phyloP scores from a whole-genome alignment of 2,797 vertebrate genomes.

The Cirrhinus mrigala region DNA sequence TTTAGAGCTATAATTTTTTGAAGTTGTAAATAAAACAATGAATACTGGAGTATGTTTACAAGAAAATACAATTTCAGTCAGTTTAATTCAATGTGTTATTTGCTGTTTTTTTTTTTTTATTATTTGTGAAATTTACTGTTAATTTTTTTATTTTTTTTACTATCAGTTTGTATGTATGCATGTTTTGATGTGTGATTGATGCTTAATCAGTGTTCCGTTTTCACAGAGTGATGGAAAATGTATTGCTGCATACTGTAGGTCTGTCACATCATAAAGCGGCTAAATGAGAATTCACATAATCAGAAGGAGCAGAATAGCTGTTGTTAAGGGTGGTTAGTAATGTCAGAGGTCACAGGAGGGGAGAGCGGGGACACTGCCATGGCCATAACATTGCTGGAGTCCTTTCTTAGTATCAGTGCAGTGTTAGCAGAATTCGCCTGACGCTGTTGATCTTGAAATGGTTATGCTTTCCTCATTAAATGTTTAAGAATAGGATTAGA shows the following conservation, averaged over 20 bases:
- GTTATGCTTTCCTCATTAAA: slow-evolving; percentile 18
- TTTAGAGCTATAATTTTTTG: not conserved
- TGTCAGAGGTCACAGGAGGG: not conserved
- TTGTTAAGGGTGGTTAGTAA: slow-evolving; percentile 2
- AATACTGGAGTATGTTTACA: not conserved
- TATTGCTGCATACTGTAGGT: not conserved
- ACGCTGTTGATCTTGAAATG: slow-evolving; percentile 6
- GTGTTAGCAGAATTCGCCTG: slow-evolving; percentile 2
- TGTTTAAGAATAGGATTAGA: slow-evolving; percentile 27
- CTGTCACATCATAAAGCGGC: not conserved
- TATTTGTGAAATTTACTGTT: not conserved
- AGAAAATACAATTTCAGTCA: not conserved
- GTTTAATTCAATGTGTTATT: not conserved
- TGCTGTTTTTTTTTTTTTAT: not conserved
- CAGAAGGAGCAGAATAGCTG: slow-evolving; percentile 12
- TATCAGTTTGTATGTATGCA: too few species aligned
- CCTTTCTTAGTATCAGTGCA: slow-evolving; percentile 25
- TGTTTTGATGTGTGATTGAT: not conserved
- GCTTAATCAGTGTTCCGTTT: not conserved
- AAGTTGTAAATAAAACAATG: not conserved
- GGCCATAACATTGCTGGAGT: slow-evolving; percentile 14
- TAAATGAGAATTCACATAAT: not conserved
- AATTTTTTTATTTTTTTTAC: too few species aligned
- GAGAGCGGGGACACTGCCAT: not conserved
- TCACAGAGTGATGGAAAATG: not conserved